Conservation (phyloP, 2,888 invertebrate genomes). For the Apamea sordens region DNA sequence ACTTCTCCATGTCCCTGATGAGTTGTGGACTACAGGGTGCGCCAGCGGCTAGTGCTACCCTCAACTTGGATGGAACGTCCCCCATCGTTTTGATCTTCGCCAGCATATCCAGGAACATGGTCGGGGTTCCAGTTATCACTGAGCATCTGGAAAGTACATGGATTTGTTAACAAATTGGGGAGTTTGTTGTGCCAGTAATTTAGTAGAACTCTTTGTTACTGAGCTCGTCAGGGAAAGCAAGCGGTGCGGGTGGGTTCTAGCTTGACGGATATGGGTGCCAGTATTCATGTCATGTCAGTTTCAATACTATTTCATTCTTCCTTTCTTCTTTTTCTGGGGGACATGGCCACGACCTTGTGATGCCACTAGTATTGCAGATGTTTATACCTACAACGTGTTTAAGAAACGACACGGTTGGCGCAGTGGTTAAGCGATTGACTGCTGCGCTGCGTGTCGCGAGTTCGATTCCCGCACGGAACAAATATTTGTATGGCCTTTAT, state of each 20-base stretch:
- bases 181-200: neutral
- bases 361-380: neutral
- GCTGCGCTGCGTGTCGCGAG: no score
- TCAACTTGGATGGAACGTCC: conserved; percentile 77
- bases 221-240: neutral
- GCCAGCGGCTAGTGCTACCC: conserved; percentile 93
- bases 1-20: conserved; percentile 88
- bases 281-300: neutral
- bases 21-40: conserved; percentile 93
- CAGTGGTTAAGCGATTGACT: no score
- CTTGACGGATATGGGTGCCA: neutral
- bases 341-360: neutral
- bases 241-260: no score
- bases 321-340: neutral
- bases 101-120: conserved; percentile 96
- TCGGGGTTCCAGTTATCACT: conserved; percentile 94
- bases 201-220: neutral
- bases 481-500: no score
- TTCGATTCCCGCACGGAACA: no score
- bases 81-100: conserved; percentile 81
- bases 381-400: neutral
- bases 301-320: neutral
- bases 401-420: no score
- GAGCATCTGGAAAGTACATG: conserved; percentile 90
- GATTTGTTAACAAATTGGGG: neutral